These are phyloP conservation scores for Oophaga sylvatica DNA, from an alignment of 2,797 vertebrate species.

Conservation along the genomic window DNA sequence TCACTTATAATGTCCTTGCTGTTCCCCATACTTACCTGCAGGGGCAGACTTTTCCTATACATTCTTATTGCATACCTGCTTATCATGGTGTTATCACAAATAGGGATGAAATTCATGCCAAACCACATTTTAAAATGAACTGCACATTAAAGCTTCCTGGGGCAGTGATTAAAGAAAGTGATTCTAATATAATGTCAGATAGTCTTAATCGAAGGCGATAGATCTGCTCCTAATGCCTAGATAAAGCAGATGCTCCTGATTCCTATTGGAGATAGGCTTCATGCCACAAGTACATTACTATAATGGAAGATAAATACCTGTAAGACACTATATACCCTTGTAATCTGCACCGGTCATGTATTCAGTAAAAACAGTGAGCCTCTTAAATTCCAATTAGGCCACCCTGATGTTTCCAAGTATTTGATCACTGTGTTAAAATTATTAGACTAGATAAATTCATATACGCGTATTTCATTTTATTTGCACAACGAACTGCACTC, in stretches of 20 bases:
- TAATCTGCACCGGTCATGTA: background rate
- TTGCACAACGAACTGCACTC: no score
- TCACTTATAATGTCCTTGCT: background rate
- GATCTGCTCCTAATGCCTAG: conserved; percentile 19
- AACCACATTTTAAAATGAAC: conserved; percentile 4
- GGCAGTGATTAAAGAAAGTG: conserved; percentile 34
- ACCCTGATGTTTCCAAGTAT: background rate
- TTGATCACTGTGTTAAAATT: background rate
- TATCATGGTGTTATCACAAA: background rate
- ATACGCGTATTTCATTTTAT: no score
- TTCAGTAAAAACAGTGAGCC: background rate
- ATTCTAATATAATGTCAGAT: conserved; percentile 21
- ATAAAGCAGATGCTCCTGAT: conserved; percentile 25
- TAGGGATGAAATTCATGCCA: conserved; percentile 2
- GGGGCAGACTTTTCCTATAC: background rate
- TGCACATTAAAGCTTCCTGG: conserved; percentile 13
- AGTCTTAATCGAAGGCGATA: conserved; percentile 18
- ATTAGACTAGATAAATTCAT: background rate
- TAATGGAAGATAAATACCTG: background rate
- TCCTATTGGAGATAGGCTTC: conserved; percentile 16
- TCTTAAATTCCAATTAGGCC: background rate
- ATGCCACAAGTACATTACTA: background rate
- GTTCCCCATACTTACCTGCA: background rate
- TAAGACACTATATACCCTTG: background rate
- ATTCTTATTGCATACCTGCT: background rate